Conservation (phyloP, 2,797 vertebrate genomes). For the Rhinella marina region DNA sequence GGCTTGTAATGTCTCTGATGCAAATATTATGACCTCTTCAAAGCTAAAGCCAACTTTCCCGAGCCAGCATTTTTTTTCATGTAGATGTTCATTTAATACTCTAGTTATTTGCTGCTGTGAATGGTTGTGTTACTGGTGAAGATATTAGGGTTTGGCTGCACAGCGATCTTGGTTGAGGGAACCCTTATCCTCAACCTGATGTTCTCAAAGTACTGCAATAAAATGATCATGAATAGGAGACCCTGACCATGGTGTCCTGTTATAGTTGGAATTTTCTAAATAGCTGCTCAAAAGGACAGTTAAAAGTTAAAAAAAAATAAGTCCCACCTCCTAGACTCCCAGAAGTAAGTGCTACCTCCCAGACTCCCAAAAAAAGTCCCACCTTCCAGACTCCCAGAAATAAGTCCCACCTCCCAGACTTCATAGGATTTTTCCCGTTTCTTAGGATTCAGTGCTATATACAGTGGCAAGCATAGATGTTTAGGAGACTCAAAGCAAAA, state of each 20-base stretch:
- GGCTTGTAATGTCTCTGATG: slow-evolving; percentile 37
- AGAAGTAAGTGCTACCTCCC: no score
- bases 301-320: background rate
- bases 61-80: background rate
- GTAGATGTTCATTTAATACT: background rate
- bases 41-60: slow-evolving; percentile 25
- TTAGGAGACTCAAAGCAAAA: no score
- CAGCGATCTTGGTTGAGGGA: no score
- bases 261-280: background rate
- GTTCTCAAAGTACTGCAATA: background rate
- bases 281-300: background rate
- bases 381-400: background rate
- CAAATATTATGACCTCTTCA: slow-evolving; percentile 42
- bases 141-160: background rate
- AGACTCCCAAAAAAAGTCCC: background rate
- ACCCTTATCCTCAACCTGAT: background rate
- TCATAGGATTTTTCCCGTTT: background rate
- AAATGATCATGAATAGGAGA: background rate
- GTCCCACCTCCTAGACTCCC: background rate
- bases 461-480: no score
- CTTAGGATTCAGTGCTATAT: background rate
- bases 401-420: background rate
- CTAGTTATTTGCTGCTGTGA: background rate
- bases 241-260: background rate
- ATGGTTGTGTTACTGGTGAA: background rate